These are phyloP conservation scores for Adoxophyes honmai DNA, from an alignment of 1,140 invertebrate genomes.

Conservation along the genomic window DNA sequence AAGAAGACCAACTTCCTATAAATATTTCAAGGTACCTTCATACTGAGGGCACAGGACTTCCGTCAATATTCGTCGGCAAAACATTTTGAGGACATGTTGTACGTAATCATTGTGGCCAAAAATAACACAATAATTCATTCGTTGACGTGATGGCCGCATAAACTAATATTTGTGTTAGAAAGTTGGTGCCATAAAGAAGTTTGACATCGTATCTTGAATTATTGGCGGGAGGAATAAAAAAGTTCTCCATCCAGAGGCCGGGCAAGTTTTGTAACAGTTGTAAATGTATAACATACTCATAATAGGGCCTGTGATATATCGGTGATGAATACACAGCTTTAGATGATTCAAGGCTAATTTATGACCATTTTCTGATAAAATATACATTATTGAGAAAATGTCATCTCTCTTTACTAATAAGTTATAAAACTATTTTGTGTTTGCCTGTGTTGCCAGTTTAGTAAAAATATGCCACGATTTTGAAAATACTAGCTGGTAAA, in stretches of 20 bases:
- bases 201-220: slow-evolving; percentile 53
- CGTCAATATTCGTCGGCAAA: slow-evolving; percentile 2
- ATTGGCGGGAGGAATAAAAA: slow-evolving; percentile 51
- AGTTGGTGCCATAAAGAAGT: slow-evolving; percentile 50
- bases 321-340: too few species aligned
- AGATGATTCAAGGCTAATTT: too few species aligned
- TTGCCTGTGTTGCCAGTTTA: too few species aligned
- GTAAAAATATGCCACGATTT: too few species aligned
- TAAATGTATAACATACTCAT: slow-evolving; percentile 42
- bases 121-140: slow-evolving; percentile 50
- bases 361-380: too few species aligned
- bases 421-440: too few species aligned
- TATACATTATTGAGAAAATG: too few species aligned
- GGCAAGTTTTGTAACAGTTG: slow-evolving; percentile 53
- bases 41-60: too few species aligned
- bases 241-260: slow-evolving; percentile 40
- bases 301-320: background rate
- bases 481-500: too few species aligned
- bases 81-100: slow-evolving; percentile 25
- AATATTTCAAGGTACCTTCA: too few species aligned
- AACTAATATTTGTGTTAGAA: slow-evolving; percentile 45
- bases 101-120: slow-evolving; percentile 28
- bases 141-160: slow-evolving; percentile 32
- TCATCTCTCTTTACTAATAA: too few species aligned
- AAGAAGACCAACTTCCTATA: too few species aligned